Percentiles rank a stretch among this genome's conserved stretches.
Conservation (phyloP, 2,113 vertebrate genomes). For the Platysternon megacephalum region DNA sequence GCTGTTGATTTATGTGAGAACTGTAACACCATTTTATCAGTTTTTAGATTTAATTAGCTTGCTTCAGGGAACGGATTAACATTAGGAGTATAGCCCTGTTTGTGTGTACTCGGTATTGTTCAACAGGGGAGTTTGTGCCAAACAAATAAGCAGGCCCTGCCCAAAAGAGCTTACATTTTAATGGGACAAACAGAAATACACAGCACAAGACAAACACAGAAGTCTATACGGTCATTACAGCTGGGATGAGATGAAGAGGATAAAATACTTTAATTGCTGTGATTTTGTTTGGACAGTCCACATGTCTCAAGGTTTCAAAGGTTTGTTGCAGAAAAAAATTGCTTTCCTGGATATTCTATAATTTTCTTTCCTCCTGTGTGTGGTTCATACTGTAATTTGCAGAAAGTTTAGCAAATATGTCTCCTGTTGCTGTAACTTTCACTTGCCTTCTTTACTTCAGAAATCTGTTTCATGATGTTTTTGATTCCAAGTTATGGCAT, state of each 20-base stretch:
- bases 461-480: neutral
- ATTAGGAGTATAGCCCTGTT: neutral
- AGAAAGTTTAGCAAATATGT: neutral
- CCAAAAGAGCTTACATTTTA: neutral
- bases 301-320: neutral
- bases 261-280: constrained; percentile 10
- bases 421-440: neutral
- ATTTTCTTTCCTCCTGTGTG: neutral
- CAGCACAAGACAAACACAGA: constrained; percentile 31
- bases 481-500: neutral
- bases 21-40: neutral
- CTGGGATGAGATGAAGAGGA: constrained; percentile 21
- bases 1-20: constrained; percentile 30
- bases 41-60: constrained; percentile 37
- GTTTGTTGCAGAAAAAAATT: neutral
- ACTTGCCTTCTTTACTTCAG: neutral
- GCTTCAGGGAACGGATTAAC: constrained; percentile 20
- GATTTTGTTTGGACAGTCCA: neutral
- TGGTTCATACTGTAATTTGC: neutral
- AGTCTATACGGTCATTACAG: neutral
- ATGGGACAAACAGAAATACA: constrained; percentile 18
- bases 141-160: constrained; percentile 17
- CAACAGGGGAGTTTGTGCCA: constrained; percentile 10
- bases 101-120: neutral
- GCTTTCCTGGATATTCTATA: neutral